phyloP scores from a whole-genome alignment of 2,888 invertebrate genomes.

The Tromatobia lineatoria region DNA sequence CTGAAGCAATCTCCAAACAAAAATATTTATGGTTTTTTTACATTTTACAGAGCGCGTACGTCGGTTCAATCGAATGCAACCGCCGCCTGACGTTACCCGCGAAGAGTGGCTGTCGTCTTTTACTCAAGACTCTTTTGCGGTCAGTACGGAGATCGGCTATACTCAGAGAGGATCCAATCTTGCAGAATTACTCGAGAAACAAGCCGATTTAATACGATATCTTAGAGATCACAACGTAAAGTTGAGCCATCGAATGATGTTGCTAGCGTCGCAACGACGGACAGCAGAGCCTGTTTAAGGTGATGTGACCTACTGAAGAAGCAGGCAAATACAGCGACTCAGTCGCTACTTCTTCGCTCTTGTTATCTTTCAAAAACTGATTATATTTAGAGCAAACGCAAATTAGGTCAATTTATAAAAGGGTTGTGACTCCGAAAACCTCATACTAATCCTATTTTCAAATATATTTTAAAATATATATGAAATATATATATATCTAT shows the following conservation, averaged over 20 bases:
- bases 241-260: slow-evolving; percentile 89
- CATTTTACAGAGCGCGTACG: slow-evolving; percentile 86
- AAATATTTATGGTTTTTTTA: not conserved
- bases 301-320: not conserved
- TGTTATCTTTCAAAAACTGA: not conserved
- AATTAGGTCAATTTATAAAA: not conserved
- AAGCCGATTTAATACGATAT: slow-evolving; percentile 90
- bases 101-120: slow-evolving; percentile 87
- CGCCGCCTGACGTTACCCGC: slow-evolving; percentile 88
- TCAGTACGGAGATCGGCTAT: slow-evolving; percentile 86
- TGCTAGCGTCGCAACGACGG: slow-evolving; percentile 76
- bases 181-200: slow-evolving; percentile 89
- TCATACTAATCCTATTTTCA: no score
- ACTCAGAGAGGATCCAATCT: slow-evolving; percentile 78
- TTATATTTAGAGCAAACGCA: not conserved
- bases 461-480: no score
- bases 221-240: slow-evolving; percentile 89
- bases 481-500: no score
- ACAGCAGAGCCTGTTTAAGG: slow-evolving; percentile 57
- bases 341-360: not conserved
- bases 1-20: not conserved
- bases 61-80: slow-evolving; percentile 87
- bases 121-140: slow-evolving; percentile 86
- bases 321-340: not conserved
- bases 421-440: no score